These are phyloP conservation scores for Leistus spinibarbis DNA, from an alignment of 2,888 invertebrate genomes.

Conservation along the genomic window DNA sequence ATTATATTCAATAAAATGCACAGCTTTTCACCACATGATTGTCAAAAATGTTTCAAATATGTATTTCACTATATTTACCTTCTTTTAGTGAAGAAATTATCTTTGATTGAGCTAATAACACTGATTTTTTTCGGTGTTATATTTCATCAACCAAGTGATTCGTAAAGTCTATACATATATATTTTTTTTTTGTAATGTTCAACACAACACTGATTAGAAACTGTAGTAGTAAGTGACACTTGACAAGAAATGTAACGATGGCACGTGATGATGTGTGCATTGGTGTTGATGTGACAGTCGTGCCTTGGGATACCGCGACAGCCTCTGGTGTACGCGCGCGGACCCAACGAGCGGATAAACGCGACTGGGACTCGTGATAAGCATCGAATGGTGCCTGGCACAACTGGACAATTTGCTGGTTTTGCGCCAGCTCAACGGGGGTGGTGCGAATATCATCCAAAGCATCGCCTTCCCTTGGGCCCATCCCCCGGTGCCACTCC, in stretches of 20 bases:
- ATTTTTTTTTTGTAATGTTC: background rate
- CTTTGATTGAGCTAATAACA: background rate
- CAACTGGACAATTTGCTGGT: constrained; percentile 50
- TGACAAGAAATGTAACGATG: background rate
- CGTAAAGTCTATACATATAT: background rate
- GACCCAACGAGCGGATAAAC: constrained; percentile 51
- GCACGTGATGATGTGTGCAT: background rate
- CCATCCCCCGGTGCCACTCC: constrained; percentile 61
- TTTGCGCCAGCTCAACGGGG: constrained; percentile 52
- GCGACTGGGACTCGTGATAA: constrained; percentile 37
- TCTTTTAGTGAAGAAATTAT: background rate
- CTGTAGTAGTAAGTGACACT: background rate
- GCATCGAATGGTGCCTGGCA: constrained; percentile 51
- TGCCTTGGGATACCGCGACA: constrained; percentile 41
- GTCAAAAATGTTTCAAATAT: background rate
- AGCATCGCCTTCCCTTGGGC: constrained; percentile 39
- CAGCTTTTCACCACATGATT: background rate
- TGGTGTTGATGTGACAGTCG: constrained; percentile 22
- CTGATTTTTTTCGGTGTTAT: background rate
- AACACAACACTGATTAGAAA: background rate
- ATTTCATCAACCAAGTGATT: background rate
- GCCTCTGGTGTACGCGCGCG: constrained; percentile 50
- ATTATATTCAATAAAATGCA: too few species aligned
- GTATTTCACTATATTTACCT: background rate
- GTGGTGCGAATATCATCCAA: constrained; percentile 57